phyloP scores from a whole-genome alignment of 2,888 invertebrate species.

The Polyommatus icarus region DNA sequence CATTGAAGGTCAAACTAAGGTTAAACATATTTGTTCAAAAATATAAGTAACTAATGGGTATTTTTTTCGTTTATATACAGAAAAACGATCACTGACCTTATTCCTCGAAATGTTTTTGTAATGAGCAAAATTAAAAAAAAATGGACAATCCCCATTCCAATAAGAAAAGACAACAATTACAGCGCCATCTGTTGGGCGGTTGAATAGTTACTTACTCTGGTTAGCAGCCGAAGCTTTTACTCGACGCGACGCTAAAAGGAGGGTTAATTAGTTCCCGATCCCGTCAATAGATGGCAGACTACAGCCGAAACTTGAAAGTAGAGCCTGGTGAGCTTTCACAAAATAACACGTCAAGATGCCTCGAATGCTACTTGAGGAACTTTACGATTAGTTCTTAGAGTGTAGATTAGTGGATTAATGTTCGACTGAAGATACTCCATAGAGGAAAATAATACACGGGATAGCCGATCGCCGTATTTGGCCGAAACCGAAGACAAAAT shows the following conservation, averaged over 20 bases:
- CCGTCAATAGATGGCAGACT: not conserved
- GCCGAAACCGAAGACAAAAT: not conserved
- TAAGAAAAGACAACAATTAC: not conserved
- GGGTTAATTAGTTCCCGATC: not conserved
- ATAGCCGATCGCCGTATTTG: not conserved
- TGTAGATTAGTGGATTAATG: no score
- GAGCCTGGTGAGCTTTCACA: not conserved
- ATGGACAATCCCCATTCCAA: no score
- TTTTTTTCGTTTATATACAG: no score
- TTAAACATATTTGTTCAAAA: no score
- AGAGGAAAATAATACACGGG: no score
- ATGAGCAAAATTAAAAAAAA: no score
- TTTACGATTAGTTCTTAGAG: not conserved
- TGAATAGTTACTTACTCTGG: not conserved
- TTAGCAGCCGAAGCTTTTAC: not conserved
- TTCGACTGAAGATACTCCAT: no score
- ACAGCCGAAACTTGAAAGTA: not conserved
- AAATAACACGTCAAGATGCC: not conserved
- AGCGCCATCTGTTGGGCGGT: not conserved
- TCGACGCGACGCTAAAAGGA: not conserved
- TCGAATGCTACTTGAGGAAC: not conserved
- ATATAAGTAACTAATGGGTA: no score
- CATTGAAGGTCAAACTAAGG: no score
- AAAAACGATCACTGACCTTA: no score
- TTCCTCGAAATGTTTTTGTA: no score